Percentiles rank a stretch among this genome's conserved stretches.
Conservation (phyloP, 1,140 invertebrate species). For the Plodia interpunctella region DNA sequence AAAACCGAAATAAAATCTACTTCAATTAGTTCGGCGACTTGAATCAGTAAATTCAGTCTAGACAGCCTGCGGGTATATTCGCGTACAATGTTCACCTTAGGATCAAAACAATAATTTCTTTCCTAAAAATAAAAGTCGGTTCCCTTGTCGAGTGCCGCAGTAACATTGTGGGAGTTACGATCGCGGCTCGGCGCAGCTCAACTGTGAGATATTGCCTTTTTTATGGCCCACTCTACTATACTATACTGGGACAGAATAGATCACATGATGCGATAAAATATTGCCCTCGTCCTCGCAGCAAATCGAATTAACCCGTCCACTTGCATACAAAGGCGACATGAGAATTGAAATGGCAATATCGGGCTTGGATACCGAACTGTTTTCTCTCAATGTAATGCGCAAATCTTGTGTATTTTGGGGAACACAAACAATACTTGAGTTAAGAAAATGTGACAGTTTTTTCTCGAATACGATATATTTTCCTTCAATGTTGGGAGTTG, state of each 20-base stretch:
- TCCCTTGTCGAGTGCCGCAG: constrained; percentile 45
- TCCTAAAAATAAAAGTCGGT: constrained; percentile 45
- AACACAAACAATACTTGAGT: constrained; percentile 17
- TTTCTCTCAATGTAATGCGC: constrained; percentile 47
- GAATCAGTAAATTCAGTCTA: neutral
- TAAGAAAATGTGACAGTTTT: constrained; percentile 1
- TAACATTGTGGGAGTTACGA: constrained; percentile 74
- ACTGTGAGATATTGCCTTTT: constrained; percentile 76
- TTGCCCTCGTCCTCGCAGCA: constrained; percentile 59
- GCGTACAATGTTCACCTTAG: constrained; percentile 13
- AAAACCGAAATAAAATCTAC: too few relatives aligned
- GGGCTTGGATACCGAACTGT: constrained; percentile 49
- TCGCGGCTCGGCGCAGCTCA: constrained; percentile 58
- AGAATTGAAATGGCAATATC: constrained; percentile 68
- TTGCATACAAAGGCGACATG: constrained; percentile 69
- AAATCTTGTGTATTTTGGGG: constrained; percentile 30
- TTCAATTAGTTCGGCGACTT: neutral
- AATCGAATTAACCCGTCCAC: constrained; percentile 76
- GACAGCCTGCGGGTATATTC: neutral
- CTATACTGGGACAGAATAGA: constrained; percentile 72
- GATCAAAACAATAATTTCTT: constrained; percentile 41
- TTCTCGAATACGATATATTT: neutral
- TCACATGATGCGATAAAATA: constrained; percentile 76
- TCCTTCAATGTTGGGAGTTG: neutral
- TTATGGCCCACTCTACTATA: constrained; percentile 74